Evolutionary conservation across 2,888 invertebrate species (phyloP).

Genomic region (Hermodice carunculata): DNA sequence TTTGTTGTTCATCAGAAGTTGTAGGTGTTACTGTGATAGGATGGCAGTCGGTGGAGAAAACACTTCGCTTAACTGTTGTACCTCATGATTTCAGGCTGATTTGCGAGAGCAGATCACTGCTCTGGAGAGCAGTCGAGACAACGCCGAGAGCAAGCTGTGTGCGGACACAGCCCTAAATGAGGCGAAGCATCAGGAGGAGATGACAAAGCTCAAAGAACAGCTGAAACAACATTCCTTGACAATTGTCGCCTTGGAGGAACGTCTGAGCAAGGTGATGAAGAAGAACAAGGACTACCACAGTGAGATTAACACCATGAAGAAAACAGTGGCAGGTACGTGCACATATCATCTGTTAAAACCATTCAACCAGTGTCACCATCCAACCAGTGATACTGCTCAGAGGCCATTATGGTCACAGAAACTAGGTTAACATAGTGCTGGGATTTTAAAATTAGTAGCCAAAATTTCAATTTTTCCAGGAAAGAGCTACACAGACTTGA

Average conservation of each 20-base stretch:
- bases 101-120: slow-evolving; percentile 47
- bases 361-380: too few relatives aligned
- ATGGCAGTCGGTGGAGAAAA: too few relatives aligned
- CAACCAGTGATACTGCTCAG: too few relatives aligned
- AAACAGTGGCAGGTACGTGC: slow-evolving; percentile 50
- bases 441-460: too few relatives aligned
- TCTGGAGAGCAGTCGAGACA: slow-evolving; percentile 43
- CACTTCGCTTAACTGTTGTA: too few relatives aligned
- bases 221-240: slow-evolving; percentile 68
- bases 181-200: slow-evolving; percentile 46
- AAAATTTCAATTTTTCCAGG: too few relatives aligned
- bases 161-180: slow-evolving; percentile 4
- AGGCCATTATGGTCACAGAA: too few relatives aligned
- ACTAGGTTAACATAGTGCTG: too few relatives aligned
- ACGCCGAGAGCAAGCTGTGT: slow-evolving; percentile 41
- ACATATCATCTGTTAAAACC: too few relatives aligned
- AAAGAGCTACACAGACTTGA: too few relatives aligned
- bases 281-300: slow-evolving; percentile 62
- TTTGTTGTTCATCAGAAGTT: neutral
- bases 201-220: slow-evolving; percentile 63
- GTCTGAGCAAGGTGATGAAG: slow-evolving; percentile 61
- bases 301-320: slow-evolving; percentile 52
- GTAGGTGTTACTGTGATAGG: neutral
- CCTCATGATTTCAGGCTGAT: slow-evolving; percentile 36
- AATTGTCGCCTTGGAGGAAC: slow-evolving; percentile 68